A percentile compares a stretch with the other conserved stretches of the same genome.
Evolutionary conservation across 2,888 invertebrate species (phyloP).

Genomic region (Geotrupes spiniger): DNA sequence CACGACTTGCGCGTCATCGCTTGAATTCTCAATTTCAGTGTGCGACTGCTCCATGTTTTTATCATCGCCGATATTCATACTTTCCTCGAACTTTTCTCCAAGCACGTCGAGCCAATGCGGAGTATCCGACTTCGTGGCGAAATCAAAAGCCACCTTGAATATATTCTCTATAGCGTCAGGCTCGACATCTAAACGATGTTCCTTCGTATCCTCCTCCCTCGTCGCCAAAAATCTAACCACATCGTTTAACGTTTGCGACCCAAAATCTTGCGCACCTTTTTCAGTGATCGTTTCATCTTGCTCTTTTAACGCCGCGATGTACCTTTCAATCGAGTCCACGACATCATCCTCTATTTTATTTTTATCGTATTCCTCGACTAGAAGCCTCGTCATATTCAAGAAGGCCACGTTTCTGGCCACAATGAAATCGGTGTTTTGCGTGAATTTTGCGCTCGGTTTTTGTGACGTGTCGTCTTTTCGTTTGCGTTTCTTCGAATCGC

Average conservation of each 20-base stretch:
- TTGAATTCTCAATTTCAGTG: neutral
- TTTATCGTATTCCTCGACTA: constrained; percentile 23
- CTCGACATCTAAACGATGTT: no score
- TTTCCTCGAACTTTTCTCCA: constrained; percentile 20
- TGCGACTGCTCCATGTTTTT: neutral
- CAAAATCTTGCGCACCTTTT: no score
- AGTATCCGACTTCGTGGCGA: constrained; percentile 28
- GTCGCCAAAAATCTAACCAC: no score
- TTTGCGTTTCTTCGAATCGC: constrained; percentile 13
- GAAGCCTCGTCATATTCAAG: constrained; percentile 35
- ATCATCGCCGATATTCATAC: constrained; percentile 11
- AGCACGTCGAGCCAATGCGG: constrained; percentile 34
- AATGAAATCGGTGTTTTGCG: constrained; percentile 3
- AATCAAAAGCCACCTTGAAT: constrained; percentile 38
- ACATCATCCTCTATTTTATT: constrained; percentile 23
- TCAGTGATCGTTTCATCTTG: no score
- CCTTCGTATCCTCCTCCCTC: no score
- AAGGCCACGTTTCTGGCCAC: constrained; percentile 40
- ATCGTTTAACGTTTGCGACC: no score
- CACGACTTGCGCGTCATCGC: no score
- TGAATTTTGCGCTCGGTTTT: neutral
- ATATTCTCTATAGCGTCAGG: constrained; percentile 34
- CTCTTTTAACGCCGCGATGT: constrained; percentile 22
- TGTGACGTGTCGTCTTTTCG: neutral
- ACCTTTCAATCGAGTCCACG: constrained; percentile 26